phyloP scores from a whole-genome alignment of 2,888 invertebrate genomes.

The Drosophila melanocephala region DNA sequence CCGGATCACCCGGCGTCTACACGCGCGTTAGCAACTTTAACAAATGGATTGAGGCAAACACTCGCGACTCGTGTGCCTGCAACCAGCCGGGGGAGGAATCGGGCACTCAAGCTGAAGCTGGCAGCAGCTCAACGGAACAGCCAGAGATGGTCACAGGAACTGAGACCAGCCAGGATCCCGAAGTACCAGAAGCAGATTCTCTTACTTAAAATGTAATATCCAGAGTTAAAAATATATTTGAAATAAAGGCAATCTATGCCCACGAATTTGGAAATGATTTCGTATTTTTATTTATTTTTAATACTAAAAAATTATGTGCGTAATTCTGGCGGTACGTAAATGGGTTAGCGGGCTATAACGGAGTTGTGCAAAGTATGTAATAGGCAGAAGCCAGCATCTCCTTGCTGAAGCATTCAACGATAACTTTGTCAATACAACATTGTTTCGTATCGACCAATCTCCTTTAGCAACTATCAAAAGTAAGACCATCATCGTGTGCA shows the following conservation, averaged over 20 bases:
- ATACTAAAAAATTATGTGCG: background rate
- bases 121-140: constrained; percentile 36
- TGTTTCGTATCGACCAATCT: too few species aligned
- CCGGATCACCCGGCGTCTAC: constrained; percentile 93
- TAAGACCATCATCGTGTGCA: too few species aligned
- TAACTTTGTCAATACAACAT: too few species aligned
- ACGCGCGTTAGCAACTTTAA: constrained; percentile 91
- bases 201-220: constrained; percentile 10
- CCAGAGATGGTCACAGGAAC: constrained; percentile 10
- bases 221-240: background rate
- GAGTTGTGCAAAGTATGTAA: background rate
- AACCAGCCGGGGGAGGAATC: constrained; percentile 55
- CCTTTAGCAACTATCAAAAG: too few species aligned
- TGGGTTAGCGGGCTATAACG: background rate
- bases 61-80: constrained; percentile 89
- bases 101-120: background rate
- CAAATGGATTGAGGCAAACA: constrained; percentile 89
- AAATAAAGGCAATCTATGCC: constrained; percentile 40
- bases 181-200: constrained; percentile 46
- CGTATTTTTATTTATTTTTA: background rate
- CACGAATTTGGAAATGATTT: background rate
- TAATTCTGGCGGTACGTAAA: background rate
- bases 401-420: too few species aligned
- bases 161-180: constrained; percentile 15
- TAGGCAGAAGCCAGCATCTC: background rate